Base-by-base conservation (phyloP, 2,888 invertebrate species). In the Macrostomum cliftonense region DNA sequence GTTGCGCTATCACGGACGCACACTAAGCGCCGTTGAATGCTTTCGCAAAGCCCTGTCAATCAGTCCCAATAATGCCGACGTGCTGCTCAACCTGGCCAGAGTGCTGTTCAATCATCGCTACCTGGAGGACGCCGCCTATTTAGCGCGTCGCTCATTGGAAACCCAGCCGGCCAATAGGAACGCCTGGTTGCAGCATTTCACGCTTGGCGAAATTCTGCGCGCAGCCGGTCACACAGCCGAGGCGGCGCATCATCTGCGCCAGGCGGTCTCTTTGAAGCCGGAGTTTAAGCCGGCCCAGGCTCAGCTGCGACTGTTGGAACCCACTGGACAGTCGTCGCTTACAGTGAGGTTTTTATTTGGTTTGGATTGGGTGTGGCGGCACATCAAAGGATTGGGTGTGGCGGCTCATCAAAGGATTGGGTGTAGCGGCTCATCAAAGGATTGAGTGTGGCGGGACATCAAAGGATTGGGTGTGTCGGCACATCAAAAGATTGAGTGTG, bases 171-270 rank as follows among this genome's bases (percentile, higher is more conserved):
- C 82, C 0, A 83, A 83, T 63, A 80, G 82, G 62, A 82, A 81
- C 63, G 81, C 84, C 1, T 86, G 85, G 86, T 82, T 83, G 63
- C 86, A 86, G 70, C 84, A 86, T 73, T 83, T 85, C 67, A 85
- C 85, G 7, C 76, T 87, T 48, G 86, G 86, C 7, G 85, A 87
- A 71, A 86, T 87, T 67, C 82, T 85, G 64, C 85, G 84, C 72
- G 83, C 84, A 1, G 84, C 84, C 63, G 85, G 85, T 58, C 84
- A 84, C n/a, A 37, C n/a, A 11, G 12, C 46, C 74, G 85, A 86
- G 71, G 85, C 86, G 39, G 77, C 81, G 39, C 76, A 83, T 54
- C 84, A 86, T 70, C 75, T 86, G 55, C 77, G 80, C 57, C 83
- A 83, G 63, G 80, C 84, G 21, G 72, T 86, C 46, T 83, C 85